Conservation (phyloP, 2,113 vertebrate species). For the Epinephelus moara region DNA sequence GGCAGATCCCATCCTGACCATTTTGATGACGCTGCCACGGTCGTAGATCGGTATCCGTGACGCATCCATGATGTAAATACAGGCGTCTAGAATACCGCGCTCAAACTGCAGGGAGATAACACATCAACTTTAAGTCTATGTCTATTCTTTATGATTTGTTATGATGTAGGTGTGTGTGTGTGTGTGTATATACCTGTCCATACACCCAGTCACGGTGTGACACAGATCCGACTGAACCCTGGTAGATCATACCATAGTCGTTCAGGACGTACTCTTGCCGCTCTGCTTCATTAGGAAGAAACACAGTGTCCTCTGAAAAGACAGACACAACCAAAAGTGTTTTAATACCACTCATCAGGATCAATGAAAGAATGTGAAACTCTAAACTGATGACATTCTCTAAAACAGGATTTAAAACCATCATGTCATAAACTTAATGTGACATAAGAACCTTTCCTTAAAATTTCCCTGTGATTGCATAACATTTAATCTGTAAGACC, state of each 20-base stretch:
- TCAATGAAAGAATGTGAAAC: background rate
- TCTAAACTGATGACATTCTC: background rate
- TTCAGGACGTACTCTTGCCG: conserved; percentile 92
- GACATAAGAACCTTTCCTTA: too few species aligned
- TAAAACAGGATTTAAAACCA: too few species aligned
- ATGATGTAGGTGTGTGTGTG: background rate
- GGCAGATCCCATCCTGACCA: conserved; percentile 89
- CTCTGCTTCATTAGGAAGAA: conserved; percentile 81
- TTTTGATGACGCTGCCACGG: conserved; percentile 86
- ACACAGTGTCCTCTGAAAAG: conserved; percentile 88
- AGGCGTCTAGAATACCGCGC: conserved; percentile 88
- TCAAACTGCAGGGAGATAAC: conserved; percentile 87
- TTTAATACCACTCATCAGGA: background rate
- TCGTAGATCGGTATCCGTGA: conserved; percentile 87
- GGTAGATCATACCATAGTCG: conserved; percentile 88
- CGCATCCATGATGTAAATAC: conserved; percentile 89
- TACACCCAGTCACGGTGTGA: conserved; percentile 88
- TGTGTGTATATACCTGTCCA: conserved; percentile 88
- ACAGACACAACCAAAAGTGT: background rate
- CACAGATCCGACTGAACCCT: conserved; percentile 75
- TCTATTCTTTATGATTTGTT: too few species aligned
- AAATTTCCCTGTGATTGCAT: too few species aligned
- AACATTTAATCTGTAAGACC: too few species aligned
- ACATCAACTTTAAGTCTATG: too few species aligned
- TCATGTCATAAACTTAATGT: too few species aligned